Evolutionary conservation across 2,888 invertebrate species (phyloP).

Genomic region (Drosophila anomalata): DNA sequence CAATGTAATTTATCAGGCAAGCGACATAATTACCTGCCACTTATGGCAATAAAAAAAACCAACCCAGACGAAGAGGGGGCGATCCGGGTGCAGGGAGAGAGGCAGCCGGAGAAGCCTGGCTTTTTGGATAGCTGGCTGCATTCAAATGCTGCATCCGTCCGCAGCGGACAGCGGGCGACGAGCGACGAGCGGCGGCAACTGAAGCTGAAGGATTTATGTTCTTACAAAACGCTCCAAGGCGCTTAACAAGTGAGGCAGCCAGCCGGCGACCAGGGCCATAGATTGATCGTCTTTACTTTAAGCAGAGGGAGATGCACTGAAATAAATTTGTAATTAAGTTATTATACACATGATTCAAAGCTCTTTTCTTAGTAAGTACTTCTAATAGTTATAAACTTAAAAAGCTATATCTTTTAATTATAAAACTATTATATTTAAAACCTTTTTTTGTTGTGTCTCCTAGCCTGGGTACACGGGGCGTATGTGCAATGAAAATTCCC

Average conservation of each 20-base stretch:
- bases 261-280: conserved; percentile 47
- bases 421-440: not conserved
- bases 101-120: conserved; percentile 4
- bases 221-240: conserved; percentile 77
- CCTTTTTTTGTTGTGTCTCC: not conserved
- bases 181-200: conserved; percentile 52
- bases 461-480: conserved; percentile 62
- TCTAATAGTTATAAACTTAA: no score
- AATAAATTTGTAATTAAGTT: not conserved
- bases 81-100: not conserved
- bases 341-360: no score
- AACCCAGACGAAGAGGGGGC: conserved; percentile 41
- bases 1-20: conserved; percentile 81
- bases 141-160: conserved; percentile 66
- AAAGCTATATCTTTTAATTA: not conserved
- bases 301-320: conserved; percentile 26
- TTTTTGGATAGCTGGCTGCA: conserved; percentile 43
- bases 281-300: conserved; percentile 64
- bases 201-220: conserved; percentile 77
- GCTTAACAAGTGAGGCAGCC: conserved; percentile 74
- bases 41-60: conserved; percentile 80
- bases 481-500: conserved; percentile 75
- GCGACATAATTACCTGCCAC: conserved; percentile 83
- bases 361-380: no score
- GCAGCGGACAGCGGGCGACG: conserved; percentile 47